Conservation (phyloP, 92 coral and sea anemone genomes). For the Diadumene lineata region DNA sequence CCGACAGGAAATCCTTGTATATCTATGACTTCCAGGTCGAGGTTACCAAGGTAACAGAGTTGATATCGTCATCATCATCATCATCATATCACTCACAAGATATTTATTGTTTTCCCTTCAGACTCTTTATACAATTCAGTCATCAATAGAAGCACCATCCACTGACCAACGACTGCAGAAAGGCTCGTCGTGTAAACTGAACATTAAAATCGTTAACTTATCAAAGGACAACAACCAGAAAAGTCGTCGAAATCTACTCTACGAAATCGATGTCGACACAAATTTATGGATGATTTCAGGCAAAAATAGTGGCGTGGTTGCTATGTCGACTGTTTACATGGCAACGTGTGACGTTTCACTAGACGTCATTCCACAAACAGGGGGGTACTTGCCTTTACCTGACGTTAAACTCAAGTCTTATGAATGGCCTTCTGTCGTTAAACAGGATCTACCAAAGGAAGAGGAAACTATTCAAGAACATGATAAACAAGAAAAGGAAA, state of each 20-base stretch:
- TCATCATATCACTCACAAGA: background rate
- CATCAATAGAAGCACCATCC: slow-evolving; percentile 59
- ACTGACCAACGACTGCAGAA: slow-evolving; percentile 48
- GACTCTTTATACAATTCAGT: slow-evolving; percentile 79
- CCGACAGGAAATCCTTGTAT: slow-evolving; percentile 33
- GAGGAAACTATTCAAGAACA: slow-evolving; percentile 19
- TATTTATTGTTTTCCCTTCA: too few relatives aligned
- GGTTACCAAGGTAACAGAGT: slow-evolving; percentile 56
- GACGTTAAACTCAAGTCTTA: slow-evolving; percentile 67
- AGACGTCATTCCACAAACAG: slow-evolving; percentile 75
- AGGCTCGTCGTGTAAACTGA: slow-evolving; percentile 61
- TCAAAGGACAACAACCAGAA: slow-evolving; percentile 20
- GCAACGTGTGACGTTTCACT: slow-evolving; percentile 76
- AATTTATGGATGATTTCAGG: slow-evolving; percentile 80
- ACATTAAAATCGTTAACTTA: slow-evolving; percentile 58
- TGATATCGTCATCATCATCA: too few relatives aligned
- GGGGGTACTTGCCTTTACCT: slow-evolving; percentile 77
- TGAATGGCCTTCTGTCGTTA: slow-evolving; percentile 45
- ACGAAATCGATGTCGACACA: slow-evolving; percentile 80
- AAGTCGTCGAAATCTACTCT: slow-evolving; percentile 55
- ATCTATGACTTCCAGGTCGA: slow-evolving; percentile 68
- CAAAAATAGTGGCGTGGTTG: slow-evolving; percentile 73
- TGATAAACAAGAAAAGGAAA: slow-evolving; percentile 8
- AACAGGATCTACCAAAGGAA: background rate
- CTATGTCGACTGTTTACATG: slow-evolving; percentile 72